Conservation (phyloP, 2,113 vertebrate species). For the Chamaetylas fuelleborni region DNA sequence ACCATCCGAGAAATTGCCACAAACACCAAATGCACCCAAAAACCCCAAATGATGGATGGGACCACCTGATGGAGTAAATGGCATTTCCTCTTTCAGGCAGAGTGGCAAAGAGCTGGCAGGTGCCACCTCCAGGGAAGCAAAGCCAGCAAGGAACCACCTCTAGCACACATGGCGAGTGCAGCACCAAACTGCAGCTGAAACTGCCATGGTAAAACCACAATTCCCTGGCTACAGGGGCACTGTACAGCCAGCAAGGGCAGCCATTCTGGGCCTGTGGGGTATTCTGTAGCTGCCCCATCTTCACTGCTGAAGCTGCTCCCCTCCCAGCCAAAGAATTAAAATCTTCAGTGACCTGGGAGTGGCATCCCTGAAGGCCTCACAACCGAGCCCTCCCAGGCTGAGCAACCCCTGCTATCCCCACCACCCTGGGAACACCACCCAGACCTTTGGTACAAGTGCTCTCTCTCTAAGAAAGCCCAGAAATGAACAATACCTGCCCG, state of each 20-base stretch:
- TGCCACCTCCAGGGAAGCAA: background rate
- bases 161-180: background rate
- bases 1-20: background rate
- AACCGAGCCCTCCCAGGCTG: background rate
- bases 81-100: background rate
- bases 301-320: background rate
- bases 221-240: background rate
- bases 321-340: background rate
- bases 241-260: background rate
- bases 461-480: background rate
- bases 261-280: background rate
- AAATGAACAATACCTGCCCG: background rate
- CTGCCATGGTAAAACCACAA: background rate
- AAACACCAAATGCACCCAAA: background rate
- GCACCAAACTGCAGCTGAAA: background rate
- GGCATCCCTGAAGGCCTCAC: background rate
- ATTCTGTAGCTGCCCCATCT: background rate
- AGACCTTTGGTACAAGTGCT: background rate
- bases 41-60: accelerated
- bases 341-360: background rate
- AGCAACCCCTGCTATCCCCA: background rate
- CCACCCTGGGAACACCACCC: background rate
- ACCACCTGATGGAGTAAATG: background rate
- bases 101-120: background rate
- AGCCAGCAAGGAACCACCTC: background rate